Conservation (phyloP, 2,888 invertebrate genomes). For the Acanthosepion esculentum region DNA sequence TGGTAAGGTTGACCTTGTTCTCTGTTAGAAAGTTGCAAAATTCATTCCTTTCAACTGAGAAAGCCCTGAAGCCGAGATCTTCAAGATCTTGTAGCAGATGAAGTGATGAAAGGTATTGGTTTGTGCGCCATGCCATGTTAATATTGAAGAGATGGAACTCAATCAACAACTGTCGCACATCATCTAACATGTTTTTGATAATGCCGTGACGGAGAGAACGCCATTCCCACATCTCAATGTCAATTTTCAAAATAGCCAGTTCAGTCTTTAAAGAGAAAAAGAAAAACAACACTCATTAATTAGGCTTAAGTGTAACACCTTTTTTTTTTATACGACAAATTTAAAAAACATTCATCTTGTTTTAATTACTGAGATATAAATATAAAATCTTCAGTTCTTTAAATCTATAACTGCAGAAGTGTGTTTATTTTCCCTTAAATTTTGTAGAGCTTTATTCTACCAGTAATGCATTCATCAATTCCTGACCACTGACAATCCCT, state of each 20-base stretch:
- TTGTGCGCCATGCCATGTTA: background rate
- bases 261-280: background rate
- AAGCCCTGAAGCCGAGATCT: background rate
- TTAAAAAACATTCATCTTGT: too few relatives aligned
- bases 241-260: background rate
- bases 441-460: too few relatives aligned
- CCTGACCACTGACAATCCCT: too few relatives aligned
- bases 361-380: too few relatives aligned
- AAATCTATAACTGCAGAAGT: too few relatives aligned
- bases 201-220: background rate
- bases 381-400: too few relatives aligned
- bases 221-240: slow-evolving; percentile 1
- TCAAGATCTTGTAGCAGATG: background rate
- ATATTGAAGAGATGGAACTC: slow-evolving; percentile 20
- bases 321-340: too few relatives aligned
- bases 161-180: background rate
- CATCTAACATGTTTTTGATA: background rate
- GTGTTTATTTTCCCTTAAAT: too few relatives aligned
- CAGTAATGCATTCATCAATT: too few relatives aligned
- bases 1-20: background rate
- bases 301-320: too few relatives aligned
- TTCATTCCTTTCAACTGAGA: background rate
- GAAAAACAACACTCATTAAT: background rate
- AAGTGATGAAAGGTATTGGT: background rate
- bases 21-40: background rate